phyloP scores from a whole-genome alignment of 2,797 vertebrate genomes.

The Buphagus erythrorhynchus region DNA sequence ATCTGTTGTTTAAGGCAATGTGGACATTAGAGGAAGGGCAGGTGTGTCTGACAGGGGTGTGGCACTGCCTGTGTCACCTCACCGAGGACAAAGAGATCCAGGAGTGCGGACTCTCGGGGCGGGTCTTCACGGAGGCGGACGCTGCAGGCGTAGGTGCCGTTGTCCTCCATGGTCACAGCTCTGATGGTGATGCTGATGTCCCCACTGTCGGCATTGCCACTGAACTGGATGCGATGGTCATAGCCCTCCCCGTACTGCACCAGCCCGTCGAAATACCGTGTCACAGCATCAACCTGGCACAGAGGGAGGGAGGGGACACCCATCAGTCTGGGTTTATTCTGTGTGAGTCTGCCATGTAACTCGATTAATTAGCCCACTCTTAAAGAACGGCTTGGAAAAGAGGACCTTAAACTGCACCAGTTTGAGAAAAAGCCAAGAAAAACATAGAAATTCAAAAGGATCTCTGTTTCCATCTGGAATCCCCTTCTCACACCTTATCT shows the following conservation, averaged over 20 bases:
- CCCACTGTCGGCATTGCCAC: accelerated
- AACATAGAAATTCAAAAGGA: neutral
- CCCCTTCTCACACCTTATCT: neutral
- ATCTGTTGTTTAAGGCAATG: accelerated
- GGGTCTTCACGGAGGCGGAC: constrained; percentile 30
- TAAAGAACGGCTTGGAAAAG: neutral
- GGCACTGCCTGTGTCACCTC: neutral
- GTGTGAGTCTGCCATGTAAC: neutral
- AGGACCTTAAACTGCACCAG: neutral
- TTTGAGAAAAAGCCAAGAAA: neutral
- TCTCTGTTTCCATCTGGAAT: neutral
- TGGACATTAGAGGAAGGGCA: neutral
- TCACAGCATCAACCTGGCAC: constrained; percentile 46
- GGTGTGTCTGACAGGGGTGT: accelerated
- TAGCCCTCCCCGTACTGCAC: neutral
- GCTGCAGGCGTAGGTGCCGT: constrained; percentile 67
- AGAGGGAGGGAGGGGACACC: neutral
- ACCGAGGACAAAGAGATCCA: constrained; percentile 74
- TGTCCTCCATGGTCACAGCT: constrained; percentile 71
- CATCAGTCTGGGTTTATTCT: neutral
- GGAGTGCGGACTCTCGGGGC: accelerated
- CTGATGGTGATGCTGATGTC: constrained; percentile 66
- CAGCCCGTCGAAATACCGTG: neutral
- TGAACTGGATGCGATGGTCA: neutral
- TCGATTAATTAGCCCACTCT: accelerated